Conservation (phyloP, 2,797 vertebrate species). For the Muscicapa striata region DNA sequence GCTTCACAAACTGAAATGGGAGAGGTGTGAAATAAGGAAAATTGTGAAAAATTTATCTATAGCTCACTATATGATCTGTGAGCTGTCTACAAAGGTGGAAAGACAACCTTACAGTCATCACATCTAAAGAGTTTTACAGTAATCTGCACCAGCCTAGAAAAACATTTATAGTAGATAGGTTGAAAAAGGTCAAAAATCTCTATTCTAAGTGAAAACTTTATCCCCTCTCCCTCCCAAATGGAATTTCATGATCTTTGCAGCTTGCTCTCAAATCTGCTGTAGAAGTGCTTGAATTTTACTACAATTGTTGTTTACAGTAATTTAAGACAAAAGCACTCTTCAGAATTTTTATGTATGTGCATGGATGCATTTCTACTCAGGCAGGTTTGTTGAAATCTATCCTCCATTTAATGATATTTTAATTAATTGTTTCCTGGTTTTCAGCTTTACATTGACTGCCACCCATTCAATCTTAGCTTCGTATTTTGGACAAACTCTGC, state of each 20-base stretch:
- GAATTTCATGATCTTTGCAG: background rate
- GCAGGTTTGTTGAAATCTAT: background rate
- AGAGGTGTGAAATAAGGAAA: background rate
- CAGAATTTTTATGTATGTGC: background rate
- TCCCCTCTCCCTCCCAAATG: background rate
- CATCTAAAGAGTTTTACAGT: background rate
- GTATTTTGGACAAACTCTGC: conserved; percentile 7
- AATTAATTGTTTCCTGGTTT: background rate
- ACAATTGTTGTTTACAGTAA: background rate
- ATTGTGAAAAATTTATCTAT: background rate
- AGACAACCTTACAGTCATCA: background rate
- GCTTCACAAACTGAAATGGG: background rate
- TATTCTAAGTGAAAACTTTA: background rate
- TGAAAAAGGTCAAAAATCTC: background rate
- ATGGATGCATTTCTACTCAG: background rate
- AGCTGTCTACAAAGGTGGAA: background rate
- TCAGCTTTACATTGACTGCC: background rate
- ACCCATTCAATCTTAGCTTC: background rate
- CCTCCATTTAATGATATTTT: background rate
- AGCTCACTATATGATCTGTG: background rate
- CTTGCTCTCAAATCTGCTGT: background rate
- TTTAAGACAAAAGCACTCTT: background rate
- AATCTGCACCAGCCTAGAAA: background rate
- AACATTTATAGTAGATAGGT: background rate
- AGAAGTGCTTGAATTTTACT: background rate